phyloP scores from a whole-genome alignment of 2,888 invertebrate species.

The Tuberolachnus salignus region DNA sequence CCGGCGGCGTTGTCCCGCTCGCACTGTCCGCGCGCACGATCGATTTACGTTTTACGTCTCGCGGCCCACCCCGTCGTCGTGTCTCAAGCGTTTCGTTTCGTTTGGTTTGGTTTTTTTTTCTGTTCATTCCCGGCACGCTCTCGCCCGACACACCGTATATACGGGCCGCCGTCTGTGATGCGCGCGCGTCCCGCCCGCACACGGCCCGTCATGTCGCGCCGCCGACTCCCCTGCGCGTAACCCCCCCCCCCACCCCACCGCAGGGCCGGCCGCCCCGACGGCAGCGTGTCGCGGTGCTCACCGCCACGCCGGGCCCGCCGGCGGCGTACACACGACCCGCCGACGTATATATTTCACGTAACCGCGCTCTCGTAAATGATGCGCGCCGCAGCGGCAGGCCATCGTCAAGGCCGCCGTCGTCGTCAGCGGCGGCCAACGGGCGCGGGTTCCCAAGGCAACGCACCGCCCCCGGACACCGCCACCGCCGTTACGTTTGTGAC shows the following conservation, averaged over 20 bases:
- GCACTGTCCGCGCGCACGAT: slow-evolving; percentile 10
- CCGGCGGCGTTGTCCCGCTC: background rate
- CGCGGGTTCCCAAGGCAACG: no score
- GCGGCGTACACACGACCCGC: background rate
- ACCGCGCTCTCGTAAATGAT: slow-evolving; percentile 1
- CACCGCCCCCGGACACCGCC: no score
- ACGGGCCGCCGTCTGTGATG: background rate
- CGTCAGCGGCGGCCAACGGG: background rate
- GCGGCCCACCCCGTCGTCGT: background rate
- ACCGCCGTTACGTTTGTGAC: no score
- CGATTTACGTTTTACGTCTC: slow-evolving; percentile 27
- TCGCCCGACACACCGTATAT: slow-evolving; percentile 25
- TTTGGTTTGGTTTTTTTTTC: no score
- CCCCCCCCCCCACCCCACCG: background rate
- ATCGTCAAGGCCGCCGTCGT: background rate
- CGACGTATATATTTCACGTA: background rate
- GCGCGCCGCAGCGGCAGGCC: background rate
- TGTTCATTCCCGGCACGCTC: slow-evolving; percentile 18
- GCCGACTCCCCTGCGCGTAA: background rate
- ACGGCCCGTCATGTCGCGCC: background rate
- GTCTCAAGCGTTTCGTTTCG: slow-evolving; percentile 12
- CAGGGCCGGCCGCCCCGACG: background rate
- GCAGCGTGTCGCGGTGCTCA: background rate
- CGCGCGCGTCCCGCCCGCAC: background rate
- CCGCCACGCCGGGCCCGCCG: background rate